Evolutionary conservation across 2,113 vertebrate species (phyloP), one percentile per base, ranked within the genome.

Genomic region (Nesoenas mayeri): DNA sequence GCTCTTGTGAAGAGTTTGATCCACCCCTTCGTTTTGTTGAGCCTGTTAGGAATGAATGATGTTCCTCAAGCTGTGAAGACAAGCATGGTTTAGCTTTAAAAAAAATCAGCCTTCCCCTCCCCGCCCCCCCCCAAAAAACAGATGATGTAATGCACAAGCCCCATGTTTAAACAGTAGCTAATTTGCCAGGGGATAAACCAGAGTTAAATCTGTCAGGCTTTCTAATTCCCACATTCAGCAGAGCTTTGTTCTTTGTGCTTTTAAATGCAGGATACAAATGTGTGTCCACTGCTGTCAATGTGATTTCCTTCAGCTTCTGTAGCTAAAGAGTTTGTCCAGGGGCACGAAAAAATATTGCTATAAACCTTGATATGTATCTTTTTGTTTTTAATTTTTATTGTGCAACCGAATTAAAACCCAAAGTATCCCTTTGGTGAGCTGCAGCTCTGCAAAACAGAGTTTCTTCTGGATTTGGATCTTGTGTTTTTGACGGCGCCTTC

Each of bases 91-190:
- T 44, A 38, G 50, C 47, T 87, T 94, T 2, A 8, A 36, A n/a
- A 40, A 5, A 40, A 40, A 40, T 40, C 40, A 40, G 40, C 40
- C 40, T 40, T 40, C 13, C 40, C 40, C 40, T 14, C 12, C 13
- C 13, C 13, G 12, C 44, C 57, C 60, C 13, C 13, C 40, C 44
- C 57, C 60, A 64, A 56, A 86, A 91, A 95, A 88, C 57, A 89
- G 78, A 75, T 95, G 86, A 95, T 80, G 96, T 88, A 88, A 91
- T 96, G 80, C 48, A 66, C 66, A 15, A 79, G 54, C 40, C 9
- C 61, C 38, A 3, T 56, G 92, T 93, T 95, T 96, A 78, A 96
- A 88, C 86, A 88, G 95, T 66, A 71, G 91, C 79, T 91, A 81
- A 86, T 92, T 91, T 96, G 77, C 72, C 56, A 69, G 42, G 60